Evolutionary conservation across 2,888 invertebrate species (phyloP).

Genomic region (Hecatera dysodea): DNA sequence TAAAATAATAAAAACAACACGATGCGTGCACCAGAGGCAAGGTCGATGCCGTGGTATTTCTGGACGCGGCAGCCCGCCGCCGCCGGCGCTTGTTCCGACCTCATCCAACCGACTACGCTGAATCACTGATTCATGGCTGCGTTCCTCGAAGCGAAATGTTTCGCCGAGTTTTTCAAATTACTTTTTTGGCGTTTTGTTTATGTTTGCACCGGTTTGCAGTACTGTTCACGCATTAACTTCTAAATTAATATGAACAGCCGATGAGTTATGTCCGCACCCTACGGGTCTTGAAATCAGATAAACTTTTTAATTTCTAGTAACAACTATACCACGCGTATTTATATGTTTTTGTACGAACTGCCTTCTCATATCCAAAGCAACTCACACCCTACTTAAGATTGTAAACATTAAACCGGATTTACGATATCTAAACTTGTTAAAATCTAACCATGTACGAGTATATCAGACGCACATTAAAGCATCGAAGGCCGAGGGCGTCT

Average conservation of each 20-base stretch:
- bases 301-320: constrained; percentile 29
- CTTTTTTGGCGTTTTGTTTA: constrained; percentile 55
- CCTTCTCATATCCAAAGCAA: constrained; percentile 13
- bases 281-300: constrained; percentile 19
- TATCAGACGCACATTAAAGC: constrained; percentile 70
- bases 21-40: constrained; percentile 86
- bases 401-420: constrained; percentile 62
- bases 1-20: constrained; percentile 86
- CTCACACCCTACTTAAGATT: constrained; percentile 45
- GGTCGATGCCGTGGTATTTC: constrained; percentile 89
- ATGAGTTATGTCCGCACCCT: constrained; percentile 28
- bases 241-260: constrained; percentile 10
- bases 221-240: constrained; percentile 22
- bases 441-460: constrained; percentile 59
- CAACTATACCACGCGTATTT: background rate
- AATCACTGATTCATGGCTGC: constrained; percentile 83
- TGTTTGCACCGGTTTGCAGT: constrained; percentile 43
- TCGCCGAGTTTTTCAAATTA: constrained; percentile 74
- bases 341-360: constrained; percentile 4
- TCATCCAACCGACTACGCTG: constrained; percentile 76
- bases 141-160: constrained; percentile 76
- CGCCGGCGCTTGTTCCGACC: constrained; percentile 73
- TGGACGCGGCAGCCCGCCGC: constrained; percentile 81
- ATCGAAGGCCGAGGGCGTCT: constrained; percentile 82
- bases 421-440: constrained; percentile 57